Percentiles rank a stretch among this genome's conserved stretches.
phyloP scores from a whole-genome alignment of 2,888 invertebrate species.

The Labia minor region DNA sequence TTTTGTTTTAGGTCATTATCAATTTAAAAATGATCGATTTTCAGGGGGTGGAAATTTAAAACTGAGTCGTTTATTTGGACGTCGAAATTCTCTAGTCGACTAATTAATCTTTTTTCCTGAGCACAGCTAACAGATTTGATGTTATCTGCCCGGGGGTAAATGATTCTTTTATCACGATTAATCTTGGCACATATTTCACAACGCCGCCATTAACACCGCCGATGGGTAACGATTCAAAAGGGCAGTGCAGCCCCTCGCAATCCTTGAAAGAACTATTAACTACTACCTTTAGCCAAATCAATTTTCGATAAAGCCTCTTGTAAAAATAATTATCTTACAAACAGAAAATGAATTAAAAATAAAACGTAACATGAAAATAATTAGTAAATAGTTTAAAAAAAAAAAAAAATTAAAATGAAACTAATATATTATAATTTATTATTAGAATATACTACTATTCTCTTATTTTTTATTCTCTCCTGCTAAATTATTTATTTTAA shows the following conservation, averaged over 20 bases:
- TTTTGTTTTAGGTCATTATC: neutral
- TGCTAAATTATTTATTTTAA: no score
- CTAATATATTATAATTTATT: no score
- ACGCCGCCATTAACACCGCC: neutral
- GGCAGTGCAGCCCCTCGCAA: neutral
- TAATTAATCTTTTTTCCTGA: conserved; percentile 13
- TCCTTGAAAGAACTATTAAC: neutral
- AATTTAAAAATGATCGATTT: neutral
- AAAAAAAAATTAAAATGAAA: no score
- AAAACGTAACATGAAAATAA: no score
- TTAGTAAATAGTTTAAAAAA: no score
- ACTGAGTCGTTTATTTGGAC: neutral
- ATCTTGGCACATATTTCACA: conserved; percentile 13
- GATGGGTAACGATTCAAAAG: neutral
- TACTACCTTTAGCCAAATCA: neutral
- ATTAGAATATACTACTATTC: no score
- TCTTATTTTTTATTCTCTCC: no score
- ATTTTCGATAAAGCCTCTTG: neutral
- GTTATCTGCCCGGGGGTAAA: neutral
- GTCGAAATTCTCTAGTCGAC: conserved; percentile 6
- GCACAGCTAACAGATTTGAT: conserved; percentile 7
- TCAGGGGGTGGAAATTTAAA: neutral
- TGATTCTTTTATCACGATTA: conserved; percentile 13
- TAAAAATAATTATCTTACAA: neutral
- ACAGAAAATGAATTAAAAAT: no score